Evolutionary conservation across 23 tunicate species (phyloP), one percentile per base, ranked within the genome.

Genomic region (Diplosoma virens): DNA sequence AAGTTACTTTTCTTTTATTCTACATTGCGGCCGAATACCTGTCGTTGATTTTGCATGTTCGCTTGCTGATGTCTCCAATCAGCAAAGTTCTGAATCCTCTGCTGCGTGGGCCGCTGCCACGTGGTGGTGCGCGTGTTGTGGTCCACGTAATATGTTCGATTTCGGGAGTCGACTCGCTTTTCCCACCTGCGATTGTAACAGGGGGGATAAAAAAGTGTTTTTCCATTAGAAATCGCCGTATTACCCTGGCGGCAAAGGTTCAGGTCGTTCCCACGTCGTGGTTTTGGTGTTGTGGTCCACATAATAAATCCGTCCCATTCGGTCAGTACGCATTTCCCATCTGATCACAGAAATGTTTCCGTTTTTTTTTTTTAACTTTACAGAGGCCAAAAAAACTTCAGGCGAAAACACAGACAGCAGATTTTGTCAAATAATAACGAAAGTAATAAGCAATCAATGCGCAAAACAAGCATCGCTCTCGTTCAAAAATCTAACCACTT

Each of bases 251-350:
- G 98, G 98, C 17, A 94, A 77, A 0, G 93, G 94, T 71, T 86
- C 89, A 3, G 98, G 98, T 69, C 98, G 61, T 52, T 94, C 98
- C 98, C 98, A 94, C 2, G 93, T 86, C 11, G 98, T 94, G 35
- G 98, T 87, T 55, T 93, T 82, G 20, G 89, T 82, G 82, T 94
- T 82, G 73, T 94, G 98, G 65, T 94, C 94, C 63, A 86, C 98
- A 30, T 78, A 94, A 58, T 94, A 94, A 21, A 83, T 69, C 28
- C 98, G 76, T 2, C 98, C 98, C 86, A 81, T 82, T 48, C 90
- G 67, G 33, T 94, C 98, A 2, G 66, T 30, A 4, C 98, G 52
- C 55, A 56, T 48, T 37, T 94, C 98, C 94, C 93, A 94, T 7
- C 98, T 89, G 37, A 6, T 59, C 21, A 55, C 20, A 4, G 24